Conservation (phyloP, 1,140 invertebrate species). For the Meloidogyne chitwoodi region DNA sequence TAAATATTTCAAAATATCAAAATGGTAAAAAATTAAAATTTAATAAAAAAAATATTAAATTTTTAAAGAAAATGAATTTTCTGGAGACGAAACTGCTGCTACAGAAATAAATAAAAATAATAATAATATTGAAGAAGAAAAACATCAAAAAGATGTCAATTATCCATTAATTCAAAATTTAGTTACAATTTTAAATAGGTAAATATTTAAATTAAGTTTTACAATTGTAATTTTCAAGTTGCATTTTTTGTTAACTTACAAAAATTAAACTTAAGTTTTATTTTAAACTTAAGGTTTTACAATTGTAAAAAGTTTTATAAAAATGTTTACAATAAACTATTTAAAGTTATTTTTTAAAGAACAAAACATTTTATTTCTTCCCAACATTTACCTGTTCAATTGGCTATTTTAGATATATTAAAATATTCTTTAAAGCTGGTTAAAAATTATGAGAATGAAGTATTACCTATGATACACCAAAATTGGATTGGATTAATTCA, state of each 20-base stretch:
- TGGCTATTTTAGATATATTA: constrained; percentile 38
- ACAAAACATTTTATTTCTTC: constrained; percentile 43
- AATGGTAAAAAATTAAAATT: no score
- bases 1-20: background rate
- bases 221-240: no score
- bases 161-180: constrained; percentile 14
- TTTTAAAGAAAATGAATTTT: constrained; percentile 5
- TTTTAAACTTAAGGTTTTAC: no score
- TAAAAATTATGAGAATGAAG: constrained; percentile 36
- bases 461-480: constrained; percentile 40
- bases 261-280: no score
- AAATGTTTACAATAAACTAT: no score
- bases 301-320: no score
- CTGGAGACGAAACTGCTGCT: background rate
- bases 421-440: constrained; percentile 29
- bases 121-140: background rate
- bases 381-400: constrained; percentile 27
- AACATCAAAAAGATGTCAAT: background rate
- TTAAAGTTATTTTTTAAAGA: no score
- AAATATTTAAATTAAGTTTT: no score
- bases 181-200: constrained; percentile 12
- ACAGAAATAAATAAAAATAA: background rate
- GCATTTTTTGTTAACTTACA: no score
- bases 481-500: constrained; percentile 33
- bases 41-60: no score